Evolutionary conservation across 2,113 vertebrate genomes (phyloP), one percentile per base, ranked within the genome.

Genomic region (Fregetta grallaria): DNA sequence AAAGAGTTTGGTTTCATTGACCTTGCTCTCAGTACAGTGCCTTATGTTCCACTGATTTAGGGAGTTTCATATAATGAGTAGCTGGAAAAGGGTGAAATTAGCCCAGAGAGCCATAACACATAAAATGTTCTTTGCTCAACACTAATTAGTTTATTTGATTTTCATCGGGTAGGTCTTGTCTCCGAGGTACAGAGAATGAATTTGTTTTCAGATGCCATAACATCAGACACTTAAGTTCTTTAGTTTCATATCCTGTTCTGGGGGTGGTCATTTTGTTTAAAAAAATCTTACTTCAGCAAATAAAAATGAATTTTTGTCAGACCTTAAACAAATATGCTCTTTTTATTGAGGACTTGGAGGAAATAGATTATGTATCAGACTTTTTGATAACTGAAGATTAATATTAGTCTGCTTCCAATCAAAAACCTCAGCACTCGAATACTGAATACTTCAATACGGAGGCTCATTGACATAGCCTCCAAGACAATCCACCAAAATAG

Each of bases 111-210:
- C 18, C 62, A 70, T n/a, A 82, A 79, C 62, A 80, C 44, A 96
- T 45, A 58, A 91, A 92, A 92, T 88, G 38, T 94, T 90, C 91
- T 96, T 92, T 80, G 84, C 81, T 90, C 92, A 94, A 83, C 91
- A 59, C 74, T 96, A 95, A 94, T 93, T 97, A 95, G 84, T 94
- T 96, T 75, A 92, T 90, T 92, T 92, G 95, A 95, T 92, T 97
- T 96, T 95, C 15, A 40, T 86, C 77, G 87, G 74, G 49, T 92
- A 91, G 80, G 84, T 95, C 92, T 95, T 79, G 80, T 96, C 96
- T 97, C 89, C 58, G 68, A 92, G 95, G 92, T 73, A 62, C 26
- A 88, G 47, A 82, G 49, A 53, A 94, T 29, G 71, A 67, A 72
- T 92, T 91, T 94, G 84, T 94, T 95, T 96, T 91, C 77, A 87